Evolutionary conservation across 1,140 invertebrate genomes (phyloP).

Genomic region (Drosophila littoralis): DNA sequence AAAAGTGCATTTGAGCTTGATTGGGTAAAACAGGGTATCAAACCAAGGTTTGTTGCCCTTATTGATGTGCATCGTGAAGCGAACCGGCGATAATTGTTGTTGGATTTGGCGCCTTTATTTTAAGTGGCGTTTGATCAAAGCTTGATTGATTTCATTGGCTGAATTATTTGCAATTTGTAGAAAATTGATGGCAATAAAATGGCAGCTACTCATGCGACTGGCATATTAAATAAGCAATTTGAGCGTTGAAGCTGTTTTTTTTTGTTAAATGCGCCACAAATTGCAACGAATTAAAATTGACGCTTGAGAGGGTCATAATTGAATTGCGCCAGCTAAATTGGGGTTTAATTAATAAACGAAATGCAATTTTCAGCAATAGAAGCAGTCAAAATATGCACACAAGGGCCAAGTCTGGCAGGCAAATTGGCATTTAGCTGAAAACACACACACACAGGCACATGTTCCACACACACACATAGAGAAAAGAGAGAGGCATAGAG

Average conservation of each 20-base stretch:
- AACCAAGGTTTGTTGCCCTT: background rate
- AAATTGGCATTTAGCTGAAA: conserved; percentile 68
- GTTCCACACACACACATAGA: conserved; percentile 1
- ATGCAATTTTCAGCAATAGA: conserved; percentile 65
- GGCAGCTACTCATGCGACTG: background rate
- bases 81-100: too few species aligned
- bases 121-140: conserved; percentile 1
- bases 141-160: conserved; percentile 9
- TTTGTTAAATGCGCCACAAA: conserved; percentile 45
- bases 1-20: background rate
- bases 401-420: conserved; percentile 52
- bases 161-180: conserved; percentile 1
- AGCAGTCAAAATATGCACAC: conserved; percentile 27
- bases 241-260: conserved; percentile 5
- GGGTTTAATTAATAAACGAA: conserved; percentile 79
- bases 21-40: background rate
- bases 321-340: conserved; percentile 66
- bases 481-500: background rate
- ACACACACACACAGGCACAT: conserved; percentile 10
- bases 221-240: conserved; percentile 41
- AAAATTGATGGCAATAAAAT: conserved; percentile 4
- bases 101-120: background rate
- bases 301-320: conserved; percentile 50
- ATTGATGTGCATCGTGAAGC: background rate
- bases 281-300: conserved; percentile 26